Evolutionary conservation across 2,888 invertebrate species (phyloP).

Genomic region (Drosophila nr. medialis): DNA sequence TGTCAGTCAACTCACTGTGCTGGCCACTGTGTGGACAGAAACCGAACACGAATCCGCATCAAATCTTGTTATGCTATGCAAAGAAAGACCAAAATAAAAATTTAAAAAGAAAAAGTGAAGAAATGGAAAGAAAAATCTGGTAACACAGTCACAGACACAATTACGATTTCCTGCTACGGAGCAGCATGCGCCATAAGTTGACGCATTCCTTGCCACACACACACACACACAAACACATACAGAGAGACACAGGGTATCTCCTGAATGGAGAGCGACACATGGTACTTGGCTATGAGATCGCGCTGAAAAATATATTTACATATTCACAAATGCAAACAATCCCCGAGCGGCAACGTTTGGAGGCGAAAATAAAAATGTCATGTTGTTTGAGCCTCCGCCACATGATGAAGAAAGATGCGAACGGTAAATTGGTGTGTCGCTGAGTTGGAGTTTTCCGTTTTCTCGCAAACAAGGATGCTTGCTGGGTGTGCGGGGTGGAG

Average conservation of each 20-base stretch:
- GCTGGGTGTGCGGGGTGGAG: slow-evolving; percentile 6
- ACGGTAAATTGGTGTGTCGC: slow-evolving; percentile 58
- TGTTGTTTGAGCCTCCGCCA: slow-evolving; percentile 59
- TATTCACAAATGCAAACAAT: slow-evolving; percentile 68
- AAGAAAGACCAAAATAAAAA: not conserved
- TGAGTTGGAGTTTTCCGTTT: not conserved
- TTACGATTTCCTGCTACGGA: slow-evolving; percentile 43
- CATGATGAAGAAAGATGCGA: slow-evolving; percentile 68
- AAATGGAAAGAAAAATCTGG: slow-evolving; percentile 46
- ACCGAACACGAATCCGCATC: slow-evolving; percentile 5
- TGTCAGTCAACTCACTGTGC: slow-evolving; percentile 2
- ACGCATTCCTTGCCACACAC: slow-evolving; percentile 11
- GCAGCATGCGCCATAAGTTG: slow-evolving; percentile 38
- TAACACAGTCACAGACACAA: slow-evolving; percentile 62
- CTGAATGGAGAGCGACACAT: slow-evolving; percentile 40
- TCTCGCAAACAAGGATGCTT: not conserved
- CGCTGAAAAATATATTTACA: slow-evolving; percentile 57
- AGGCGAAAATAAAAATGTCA: slow-evolving; percentile 63
- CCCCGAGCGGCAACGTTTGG: slow-evolving; percentile 30
- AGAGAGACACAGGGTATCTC: slow-evolving; percentile 16
- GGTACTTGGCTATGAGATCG: slow-evolving; percentile 48
- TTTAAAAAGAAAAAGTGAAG: slow-evolving; percentile 2
- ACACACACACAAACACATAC: slow-evolving; percentile 8
- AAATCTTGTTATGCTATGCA: slow-evolving; percentile 1
- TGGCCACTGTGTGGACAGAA: slow-evolving; percentile 13